phyloP scores from a whole-genome alignment of 2,113 vertebrate species.

The Cynopterus brachyotis region DNA sequence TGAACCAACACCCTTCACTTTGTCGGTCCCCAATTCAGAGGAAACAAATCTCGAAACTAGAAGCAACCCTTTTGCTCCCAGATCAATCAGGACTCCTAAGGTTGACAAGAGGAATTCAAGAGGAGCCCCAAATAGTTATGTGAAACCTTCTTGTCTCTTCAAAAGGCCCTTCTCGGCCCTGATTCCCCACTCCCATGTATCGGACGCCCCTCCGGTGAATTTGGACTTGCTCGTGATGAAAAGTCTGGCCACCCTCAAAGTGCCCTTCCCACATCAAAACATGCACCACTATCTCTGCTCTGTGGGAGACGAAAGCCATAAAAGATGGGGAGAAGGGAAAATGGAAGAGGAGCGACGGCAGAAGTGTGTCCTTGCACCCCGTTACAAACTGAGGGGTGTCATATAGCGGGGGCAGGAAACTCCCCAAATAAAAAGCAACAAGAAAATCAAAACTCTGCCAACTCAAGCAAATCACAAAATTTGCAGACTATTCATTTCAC shows the following conservation, averaged over 20 bases:
- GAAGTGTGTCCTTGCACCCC: not conserved
- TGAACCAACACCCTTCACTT: not conserved
- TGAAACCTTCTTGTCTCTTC: not conserved
- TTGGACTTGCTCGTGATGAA: not conserved
- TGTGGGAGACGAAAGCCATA: not conserved
- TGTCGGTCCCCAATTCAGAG: not conserved
- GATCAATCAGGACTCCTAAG: not conserved
- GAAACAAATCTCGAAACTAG: not conserved
- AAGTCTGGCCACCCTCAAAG: not conserved
- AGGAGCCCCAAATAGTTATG: not conserved
- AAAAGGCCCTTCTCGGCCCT: not conserved
- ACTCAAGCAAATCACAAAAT: not conserved
- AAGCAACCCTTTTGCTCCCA: not conserved
- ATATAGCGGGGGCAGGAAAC: not conserved
- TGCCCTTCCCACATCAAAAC: not conserved
- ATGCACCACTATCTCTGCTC: not conserved
- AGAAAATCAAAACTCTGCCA: slow-evolving; percentile 4
- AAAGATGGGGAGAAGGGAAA: not conserved
- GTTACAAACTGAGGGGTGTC: not conserved
- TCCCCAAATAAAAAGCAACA: not conserved
- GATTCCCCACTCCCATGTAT: not conserved
- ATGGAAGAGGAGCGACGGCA: not conserved
- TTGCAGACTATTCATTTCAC: not conserved
- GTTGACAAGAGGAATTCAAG: not conserved
- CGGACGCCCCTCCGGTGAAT: not conserved